Evolutionary conservation across 2,797 vertebrate species (phyloP), one percentile per base, ranked within the genome.

Genomic region (Setipinna tenuifilis): DNA sequence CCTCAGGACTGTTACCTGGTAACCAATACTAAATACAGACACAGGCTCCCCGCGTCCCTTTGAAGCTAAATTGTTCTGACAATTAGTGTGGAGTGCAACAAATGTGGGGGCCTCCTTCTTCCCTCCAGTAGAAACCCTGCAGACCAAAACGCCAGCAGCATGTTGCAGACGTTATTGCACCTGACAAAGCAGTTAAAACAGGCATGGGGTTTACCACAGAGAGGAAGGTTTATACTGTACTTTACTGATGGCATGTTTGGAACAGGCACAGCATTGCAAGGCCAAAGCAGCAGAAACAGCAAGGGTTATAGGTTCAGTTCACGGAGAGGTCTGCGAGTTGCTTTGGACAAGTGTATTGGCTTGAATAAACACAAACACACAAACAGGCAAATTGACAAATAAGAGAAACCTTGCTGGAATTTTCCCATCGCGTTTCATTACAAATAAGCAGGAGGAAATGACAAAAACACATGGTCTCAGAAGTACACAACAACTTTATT

Each of bases 81-180:
- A 44, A 21, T 44, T 31, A 31, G 23, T 59, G 58, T 59, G 58
- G 16, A 59, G 58, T 71, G 17, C 6, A 44, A 78, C 71, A 78
- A 44, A 44, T 78, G 31, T 9, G 50, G 50, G 50, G 50, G 50
- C 50, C 35, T 78, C 61, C 21, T 11, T 19, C 58, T 9, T 6
- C 31, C 35, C 31, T 21, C 16, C 31, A 25, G 3, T 19, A 41
- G 16, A 75, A 16, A 78, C 41, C 35, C 71, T 78, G 31, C 71
- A 21, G 35, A 21, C 50, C 0, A 31, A 19, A 78, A 44, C 6
- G 71, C 35, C 0, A 1, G 35, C 31, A 78, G 5, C 19, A n/a
- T 78, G 68, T 21, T 75, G 5, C 35, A 75, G 68, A 41, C 28
- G 71, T 78, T 41, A 78, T 44, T 78, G 71, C 71, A 78, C 35